These are phyloP conservation scores for Catocala nupta DNA, from an alignment of 2,888 invertebrate genomes.

Conservation along the genomic window DNA sequence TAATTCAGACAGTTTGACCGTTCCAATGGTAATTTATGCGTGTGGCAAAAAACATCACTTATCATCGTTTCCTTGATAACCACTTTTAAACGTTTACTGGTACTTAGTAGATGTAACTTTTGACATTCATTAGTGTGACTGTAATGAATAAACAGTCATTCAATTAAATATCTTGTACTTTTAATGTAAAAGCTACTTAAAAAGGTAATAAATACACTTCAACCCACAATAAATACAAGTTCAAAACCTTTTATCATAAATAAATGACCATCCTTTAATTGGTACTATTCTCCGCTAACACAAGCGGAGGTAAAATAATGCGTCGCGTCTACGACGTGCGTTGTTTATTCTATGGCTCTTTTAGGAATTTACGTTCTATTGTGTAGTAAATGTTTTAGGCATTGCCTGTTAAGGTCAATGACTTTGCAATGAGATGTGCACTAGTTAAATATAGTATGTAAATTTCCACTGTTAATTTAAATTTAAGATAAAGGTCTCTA, in stretches of 20 bases:
- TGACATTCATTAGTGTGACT: background rate
- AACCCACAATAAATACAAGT: background rate
- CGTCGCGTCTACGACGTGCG: constrained; percentile 50
- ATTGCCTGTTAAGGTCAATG: constrained; percentile 55
- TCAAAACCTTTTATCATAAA: background rate
- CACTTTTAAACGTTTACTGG: too few relatives aligned
- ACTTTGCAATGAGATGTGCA: constrained; percentile 44
- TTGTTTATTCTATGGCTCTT: constrained; percentile 66
- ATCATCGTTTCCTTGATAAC: too few relatives aligned
- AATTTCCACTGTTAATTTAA: constrained; percentile 10
- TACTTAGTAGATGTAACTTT: background rate
- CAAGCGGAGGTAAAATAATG: constrained; percentile 59
- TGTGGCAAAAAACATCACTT: too few relatives aligned
- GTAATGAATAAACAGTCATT: too few relatives aligned
- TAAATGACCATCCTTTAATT: constrained; percentile 31
- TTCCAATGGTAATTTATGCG: too few relatives aligned
- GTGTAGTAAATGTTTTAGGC: constrained; percentile 61
- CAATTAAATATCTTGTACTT: too few relatives aligned
- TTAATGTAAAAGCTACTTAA: too few relatives aligned
- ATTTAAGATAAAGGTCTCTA: constrained; percentile 2
- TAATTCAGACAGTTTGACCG: too few relatives aligned
- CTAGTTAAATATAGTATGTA: constrained; percentile 37
- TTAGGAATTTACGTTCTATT: constrained; percentile 69
- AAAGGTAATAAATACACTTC: too few relatives aligned
- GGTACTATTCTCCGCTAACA: constrained; percentile 23